Evolutionary conservation across 2,888 invertebrate genomes (phyloP).

Genomic region (Perizoma affinitatum): DNA sequence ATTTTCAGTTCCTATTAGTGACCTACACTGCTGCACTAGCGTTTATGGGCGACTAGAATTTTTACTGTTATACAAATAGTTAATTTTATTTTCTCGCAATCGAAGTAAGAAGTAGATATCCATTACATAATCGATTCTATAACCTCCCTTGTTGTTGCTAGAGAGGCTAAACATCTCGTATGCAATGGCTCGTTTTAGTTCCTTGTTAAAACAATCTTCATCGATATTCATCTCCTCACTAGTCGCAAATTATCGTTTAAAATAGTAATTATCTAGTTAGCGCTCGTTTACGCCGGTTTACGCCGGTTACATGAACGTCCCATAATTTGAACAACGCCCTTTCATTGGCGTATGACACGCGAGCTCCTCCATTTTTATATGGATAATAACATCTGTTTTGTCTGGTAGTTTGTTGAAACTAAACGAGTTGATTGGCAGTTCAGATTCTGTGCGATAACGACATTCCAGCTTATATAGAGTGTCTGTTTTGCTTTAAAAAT

Average conservation of each 20-base stretch:
- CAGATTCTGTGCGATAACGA: constrained; percentile 12
- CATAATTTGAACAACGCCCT: constrained; percentile 38
- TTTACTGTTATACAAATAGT: too few species aligned
- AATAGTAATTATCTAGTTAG: constrained; percentile 41
- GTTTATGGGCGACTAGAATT: too few species aligned
- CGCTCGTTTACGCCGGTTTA: constrained; percentile 35
- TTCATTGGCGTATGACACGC: constrained; percentile 40
- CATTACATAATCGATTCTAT: too few species aligned
- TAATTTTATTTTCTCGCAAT: too few species aligned
- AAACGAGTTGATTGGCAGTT: constrained; percentile 14
- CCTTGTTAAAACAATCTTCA: constrained; percentile 5
- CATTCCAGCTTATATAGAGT: not conserved
- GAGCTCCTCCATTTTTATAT: constrained; percentile 27
- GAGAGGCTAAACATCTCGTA: too few species aligned
- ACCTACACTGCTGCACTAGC: too few species aligned
- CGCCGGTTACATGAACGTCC: constrained; percentile 38
- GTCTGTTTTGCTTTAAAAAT: too few species aligned
- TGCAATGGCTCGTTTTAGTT: not conserved
- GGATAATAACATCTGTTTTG: constrained; percentile 17
- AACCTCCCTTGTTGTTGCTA: too few species aligned
- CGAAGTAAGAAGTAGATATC: too few species aligned
- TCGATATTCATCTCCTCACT: constrained; percentile 15
- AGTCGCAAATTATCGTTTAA: constrained; percentile 36
- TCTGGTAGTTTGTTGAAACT: constrained; percentile 19
- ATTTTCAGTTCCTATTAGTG: too few species aligned